Evolutionary conservation across 2,113 vertebrate species (phyloP).

Genomic region (Hippocampus barbouri): DNA sequence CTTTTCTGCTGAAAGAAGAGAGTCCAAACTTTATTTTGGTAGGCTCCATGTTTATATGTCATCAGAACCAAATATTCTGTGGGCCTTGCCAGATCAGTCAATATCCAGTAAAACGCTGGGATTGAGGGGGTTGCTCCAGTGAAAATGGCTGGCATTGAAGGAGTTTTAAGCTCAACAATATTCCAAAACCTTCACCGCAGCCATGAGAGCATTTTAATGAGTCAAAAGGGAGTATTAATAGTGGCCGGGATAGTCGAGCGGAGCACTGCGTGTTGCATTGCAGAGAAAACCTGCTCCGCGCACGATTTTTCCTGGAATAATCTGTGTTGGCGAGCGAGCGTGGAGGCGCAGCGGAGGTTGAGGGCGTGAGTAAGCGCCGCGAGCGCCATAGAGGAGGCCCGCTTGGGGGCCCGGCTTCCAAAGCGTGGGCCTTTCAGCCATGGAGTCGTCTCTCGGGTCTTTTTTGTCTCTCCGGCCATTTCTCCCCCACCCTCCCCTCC

Average conservation of each 20-base stretch:
- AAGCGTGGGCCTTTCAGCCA: conserved; percentile 55
- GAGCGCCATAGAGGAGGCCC: conserved; percentile 53
- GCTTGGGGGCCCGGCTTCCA: conserved; percentile 52
- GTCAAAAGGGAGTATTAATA: not conserved
- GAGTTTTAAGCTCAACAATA: no score
- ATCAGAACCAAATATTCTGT: no score
- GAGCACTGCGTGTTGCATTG: not conserved
- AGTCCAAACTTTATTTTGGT: no score
- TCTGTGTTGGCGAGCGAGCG: conserved; percentile 15
- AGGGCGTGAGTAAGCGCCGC: conserved; percentile 54
- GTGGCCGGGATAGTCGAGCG: not conserved
- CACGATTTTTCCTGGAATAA: conserved; percentile 9
- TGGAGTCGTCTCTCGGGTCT: conserved; percentile 47
- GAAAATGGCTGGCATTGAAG: no score
- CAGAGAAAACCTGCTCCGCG: not conserved
- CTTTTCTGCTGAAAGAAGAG: no score
- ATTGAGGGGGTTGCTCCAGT: no score
- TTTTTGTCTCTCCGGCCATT: conserved; percentile 21
- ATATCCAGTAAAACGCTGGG: no score
- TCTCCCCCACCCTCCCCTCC: conserved; percentile 1
- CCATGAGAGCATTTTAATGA: not conserved
- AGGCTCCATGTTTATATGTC: no score
- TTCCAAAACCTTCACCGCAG: no score
- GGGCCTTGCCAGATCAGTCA: no score
- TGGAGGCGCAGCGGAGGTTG: conserved; percentile 29